Base-by-base conservation (phyloP, 2,113 vertebrate genomes). In the Phylloscopus whistleri region DNA sequence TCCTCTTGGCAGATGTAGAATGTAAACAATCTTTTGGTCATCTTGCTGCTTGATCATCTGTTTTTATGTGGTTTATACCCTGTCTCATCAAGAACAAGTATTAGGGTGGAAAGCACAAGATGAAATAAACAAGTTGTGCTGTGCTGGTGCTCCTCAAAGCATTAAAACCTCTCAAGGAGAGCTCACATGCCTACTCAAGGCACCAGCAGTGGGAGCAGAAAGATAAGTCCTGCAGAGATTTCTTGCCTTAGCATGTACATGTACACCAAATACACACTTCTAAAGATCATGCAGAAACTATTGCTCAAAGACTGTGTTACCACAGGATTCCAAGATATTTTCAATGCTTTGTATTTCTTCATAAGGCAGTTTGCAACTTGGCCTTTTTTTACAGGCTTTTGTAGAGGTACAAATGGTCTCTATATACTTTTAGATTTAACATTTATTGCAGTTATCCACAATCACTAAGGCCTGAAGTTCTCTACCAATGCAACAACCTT, bases 1-100 rank as follows among this genome's bases (percentile, higher is more conserved):
- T 94, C 78, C 90, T 91, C 72, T 96, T 95, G 91, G 90, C 85
- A 90, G 60, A 93, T n/a, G 56, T 30, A 91, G 84, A 80, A 94
- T 67, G 46, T 91, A 93, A 94, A 92, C 77, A 93, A 56, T 20
- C 31, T 85, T n/a, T 88, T 31, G 48, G 30, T 94, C 51, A 58
- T 75, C 68, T 76, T 80, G 31, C 22, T 49, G 68, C 77, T 91
- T 58, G 28, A 56, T 90, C 70, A 52, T 91, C 74, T 91, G 55
- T 27, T 94, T 88, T 84, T 68, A 67, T 77, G 55, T 59, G 31
- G 10, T 87, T 93, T 81, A 62, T 70, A 84, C 46, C 24, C 73
- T 64, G 28, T 44, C 52, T 75, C 31, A 52, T 53, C 80, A 92
- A 64, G 43, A 92, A 62, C 76, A 81, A 92, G 33, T 31, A 90